A percentile compares a stretch with the other conserved stretches of the same genome.
phyloP scores from a whole-genome alignment of 2,888 invertebrate species.

The Harpagoxenus sublaevis region DNA sequence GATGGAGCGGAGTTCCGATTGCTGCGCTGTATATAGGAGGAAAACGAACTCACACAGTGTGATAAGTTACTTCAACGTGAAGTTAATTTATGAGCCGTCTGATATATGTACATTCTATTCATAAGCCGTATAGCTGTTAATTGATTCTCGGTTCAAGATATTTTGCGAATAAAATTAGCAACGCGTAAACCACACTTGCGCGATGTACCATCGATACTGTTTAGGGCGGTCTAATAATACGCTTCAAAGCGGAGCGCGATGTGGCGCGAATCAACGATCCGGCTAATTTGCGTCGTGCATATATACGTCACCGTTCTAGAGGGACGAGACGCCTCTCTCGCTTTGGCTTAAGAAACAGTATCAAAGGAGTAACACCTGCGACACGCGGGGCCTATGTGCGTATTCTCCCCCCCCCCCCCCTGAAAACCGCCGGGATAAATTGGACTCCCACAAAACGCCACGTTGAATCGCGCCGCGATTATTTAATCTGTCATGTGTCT shows the following conservation, averaged over 20 bases:
- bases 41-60: background rate
- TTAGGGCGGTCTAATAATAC: conserved; percentile 45
- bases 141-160: conserved; percentile 8
- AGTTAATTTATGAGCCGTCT: conserved; percentile 11
- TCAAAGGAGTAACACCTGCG: conserved; percentile 25
- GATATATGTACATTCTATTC: conserved; percentile 24
- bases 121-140: background rate
- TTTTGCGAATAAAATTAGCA: conserved; percentile 25
- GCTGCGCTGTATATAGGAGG: background rate
- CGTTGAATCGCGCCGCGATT: background rate
- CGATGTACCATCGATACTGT: conserved; percentile 22
- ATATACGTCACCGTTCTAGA: conserved; percentile 20
- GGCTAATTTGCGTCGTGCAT: conserved; percentile 45
- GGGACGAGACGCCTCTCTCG: conserved; percentile 12
- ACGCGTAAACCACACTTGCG: background rate
- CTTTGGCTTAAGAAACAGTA: conserved; percentile 29
- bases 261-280: conserved; percentile 49
- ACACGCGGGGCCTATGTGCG: background rate
- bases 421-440: conserved; percentile 8
- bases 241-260: conserved; percentile 39
- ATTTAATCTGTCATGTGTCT: background rate
- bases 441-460: background rate
- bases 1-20: background rate
- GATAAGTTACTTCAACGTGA: conserved; percentile 8
- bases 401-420: background rate